Conservation (phyloP, 92 coral and sea anemone species). For the Parazoanthus atlanticus region DNA sequence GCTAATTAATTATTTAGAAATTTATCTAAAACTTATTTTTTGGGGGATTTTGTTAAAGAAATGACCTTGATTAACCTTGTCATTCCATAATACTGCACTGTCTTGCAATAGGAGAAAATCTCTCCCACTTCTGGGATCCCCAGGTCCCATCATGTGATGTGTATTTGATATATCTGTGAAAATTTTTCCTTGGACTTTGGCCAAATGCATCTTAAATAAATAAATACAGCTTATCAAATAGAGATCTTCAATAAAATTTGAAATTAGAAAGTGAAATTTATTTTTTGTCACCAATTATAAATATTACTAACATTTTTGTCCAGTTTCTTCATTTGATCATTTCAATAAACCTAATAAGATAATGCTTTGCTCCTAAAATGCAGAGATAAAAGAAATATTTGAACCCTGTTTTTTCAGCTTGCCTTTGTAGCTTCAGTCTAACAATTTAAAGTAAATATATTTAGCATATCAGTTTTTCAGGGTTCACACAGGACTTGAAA, state of each 20-base stretch:
- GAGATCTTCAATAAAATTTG: background rate
- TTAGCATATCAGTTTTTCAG: too few species aligned
- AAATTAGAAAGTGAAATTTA: background rate
- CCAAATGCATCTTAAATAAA: background rate
- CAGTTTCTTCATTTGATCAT: too few species aligned
- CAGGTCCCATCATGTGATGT: slow-evolving; percentile 34
- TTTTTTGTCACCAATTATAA: background rate
- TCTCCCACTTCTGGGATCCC: too few species aligned
- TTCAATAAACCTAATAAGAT: background rate
- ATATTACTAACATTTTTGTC: too few species aligned
- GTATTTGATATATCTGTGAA: background rate
- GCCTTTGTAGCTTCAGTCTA: too few species aligned
- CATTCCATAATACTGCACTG: background rate
- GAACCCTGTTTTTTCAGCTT: too few species aligned
- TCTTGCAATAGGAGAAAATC: too few species aligned
- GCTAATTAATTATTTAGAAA: slow-evolving; percentile 10
- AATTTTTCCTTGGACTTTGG: slow-evolving; percentile 15
- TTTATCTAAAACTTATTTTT: background rate
- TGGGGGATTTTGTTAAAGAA: background rate
- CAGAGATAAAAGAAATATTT: too few species aligned
- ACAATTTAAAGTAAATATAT: too few species aligned
- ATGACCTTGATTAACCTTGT: background rate
- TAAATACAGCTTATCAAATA: background rate
- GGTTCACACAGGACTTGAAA: too few species aligned
- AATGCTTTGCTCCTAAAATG: too few species aligned